Conservation (phyloP, 2,797 vertebrate genomes). For the Cyprinella venusta region DNA sequence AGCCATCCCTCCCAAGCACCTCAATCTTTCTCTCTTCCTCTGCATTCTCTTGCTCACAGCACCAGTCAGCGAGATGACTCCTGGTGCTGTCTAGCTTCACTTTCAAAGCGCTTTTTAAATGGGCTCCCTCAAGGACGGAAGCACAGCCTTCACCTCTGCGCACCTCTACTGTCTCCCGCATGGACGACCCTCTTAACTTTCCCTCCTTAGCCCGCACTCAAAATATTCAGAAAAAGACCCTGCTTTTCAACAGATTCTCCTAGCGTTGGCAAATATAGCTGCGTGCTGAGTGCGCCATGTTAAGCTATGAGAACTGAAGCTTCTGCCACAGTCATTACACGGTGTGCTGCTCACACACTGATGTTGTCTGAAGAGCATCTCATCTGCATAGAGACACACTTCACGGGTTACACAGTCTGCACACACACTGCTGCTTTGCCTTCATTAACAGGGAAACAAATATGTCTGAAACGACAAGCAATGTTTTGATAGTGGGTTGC, state of each 20-base stretch:
- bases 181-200: slow-evolving; percentile 38
- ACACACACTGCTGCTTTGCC: slow-evolving; percentile 75
- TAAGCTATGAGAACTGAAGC: slow-evolving; percentile 83
- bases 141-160: slow-evolving; percentile 68
- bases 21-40: slow-evolving; percentile 15
- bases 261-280: slow-evolving; percentile 70
- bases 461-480: not conserved
- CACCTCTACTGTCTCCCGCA: slow-evolving; percentile 55
- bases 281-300: slow-evolving; percentile 71
- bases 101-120: slow-evolving; percentile 82
- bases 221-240: slow-evolving; percentile 28
- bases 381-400: slow-evolving; percentile 69
- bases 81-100: slow-evolving; percentile 81
- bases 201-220: slow-evolving; percentile 18
- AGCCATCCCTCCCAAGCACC: slow-evolving; percentile 21
- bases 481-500: slow-evolving; percentile 60
- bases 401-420: slow-evolving; percentile 77
- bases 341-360: slow-evolving; percentile 81
- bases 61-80: slow-evolving; percentile 80
- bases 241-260: slow-evolving; percentile 32
- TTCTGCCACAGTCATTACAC: slow-evolving; percentile 83
- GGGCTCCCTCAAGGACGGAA: slow-evolving; percentile 78
- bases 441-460: slow-evolving; percentile 69
- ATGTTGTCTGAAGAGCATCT: slow-evolving; percentile 81
- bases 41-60: slow-evolving; percentile 67